Conservation (phyloP, 2,797 vertebrate species). For the Rhodeus uyekii region DNA sequence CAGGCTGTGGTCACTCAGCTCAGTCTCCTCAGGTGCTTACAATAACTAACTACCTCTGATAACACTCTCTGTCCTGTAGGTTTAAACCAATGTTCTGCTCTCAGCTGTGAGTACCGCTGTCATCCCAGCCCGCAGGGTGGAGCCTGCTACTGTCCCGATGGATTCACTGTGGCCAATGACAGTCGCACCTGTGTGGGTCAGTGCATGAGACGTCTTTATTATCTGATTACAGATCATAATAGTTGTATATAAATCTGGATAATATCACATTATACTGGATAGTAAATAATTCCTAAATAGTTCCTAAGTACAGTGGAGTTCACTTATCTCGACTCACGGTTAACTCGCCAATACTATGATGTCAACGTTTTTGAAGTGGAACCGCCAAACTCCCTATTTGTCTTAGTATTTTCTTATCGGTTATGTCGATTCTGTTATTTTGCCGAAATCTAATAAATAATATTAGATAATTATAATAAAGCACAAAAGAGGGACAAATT, state of each 20-base stretch:
- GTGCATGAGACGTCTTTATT: constrained; percentile 26
- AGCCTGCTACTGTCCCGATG: constrained; percentile 74
- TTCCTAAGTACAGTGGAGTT: too few species aligned
- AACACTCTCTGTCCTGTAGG: constrained; percentile 56
- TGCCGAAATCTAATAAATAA: too few species aligned
- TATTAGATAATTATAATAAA: too few species aligned
- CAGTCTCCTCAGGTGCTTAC: background rate
- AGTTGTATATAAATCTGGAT: background rate
- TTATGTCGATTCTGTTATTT: too few species aligned
- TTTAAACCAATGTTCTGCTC: constrained; percentile 68
- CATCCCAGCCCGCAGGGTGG: constrained; percentile 75
- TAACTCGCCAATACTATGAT: too few species aligned
- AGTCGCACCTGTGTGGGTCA: constrained; percentile 77
- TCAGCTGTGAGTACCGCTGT: constrained; percentile 76
- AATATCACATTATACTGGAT: background rate
- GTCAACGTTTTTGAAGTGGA: too few species aligned
- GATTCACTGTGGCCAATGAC: constrained; percentile 75
- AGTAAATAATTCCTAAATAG: too few species aligned
- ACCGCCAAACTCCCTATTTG: too few species aligned
- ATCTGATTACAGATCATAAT: background rate
- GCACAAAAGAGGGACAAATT: too few species aligned
- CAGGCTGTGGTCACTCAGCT: background rate
- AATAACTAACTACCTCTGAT: background rate
- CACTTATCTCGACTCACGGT: too few species aligned
- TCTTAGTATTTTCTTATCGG: too few species aligned